Evolutionary conservation across 1,140 invertebrate species (phyloP).

Genomic region (Bilobella aurantiaca): DNA sequence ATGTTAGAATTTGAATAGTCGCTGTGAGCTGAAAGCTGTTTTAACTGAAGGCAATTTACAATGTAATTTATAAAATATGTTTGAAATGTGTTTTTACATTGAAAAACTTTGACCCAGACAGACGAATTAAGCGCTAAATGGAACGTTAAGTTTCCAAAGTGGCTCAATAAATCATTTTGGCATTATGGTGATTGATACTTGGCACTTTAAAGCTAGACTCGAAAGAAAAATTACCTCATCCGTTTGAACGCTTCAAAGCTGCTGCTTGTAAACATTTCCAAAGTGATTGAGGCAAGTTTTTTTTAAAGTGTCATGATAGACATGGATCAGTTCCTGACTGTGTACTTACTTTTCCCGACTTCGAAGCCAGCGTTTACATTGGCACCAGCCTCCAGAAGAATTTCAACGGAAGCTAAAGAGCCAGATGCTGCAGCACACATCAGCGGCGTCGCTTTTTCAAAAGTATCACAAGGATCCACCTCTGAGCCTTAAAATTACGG

Average conservation of each 20-base stretch:
- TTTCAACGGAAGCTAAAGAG: slow-evolving; percentile 8
- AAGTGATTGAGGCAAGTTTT: neutral
- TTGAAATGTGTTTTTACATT: neutral
- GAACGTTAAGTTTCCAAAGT: too few species aligned
- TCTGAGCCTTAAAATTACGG: slow-evolving; percentile 44
- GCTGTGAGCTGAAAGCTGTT: too few species aligned
- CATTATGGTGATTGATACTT: too few species aligned
- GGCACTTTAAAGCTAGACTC: too few species aligned
- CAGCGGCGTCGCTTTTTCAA: slow-evolving; percentile 56
- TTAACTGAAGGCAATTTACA: too few species aligned
- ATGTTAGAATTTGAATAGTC: neutral
- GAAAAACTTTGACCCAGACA: neutral
- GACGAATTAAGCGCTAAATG: too few species aligned
- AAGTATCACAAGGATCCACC: slow-evolving; percentile 55
- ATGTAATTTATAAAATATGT: too few species aligned
- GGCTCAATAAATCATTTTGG: too few species aligned
- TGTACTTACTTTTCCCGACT: slow-evolving; percentile 20
- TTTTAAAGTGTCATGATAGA: neutral
- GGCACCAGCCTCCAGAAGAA: slow-evolving; percentile 25
- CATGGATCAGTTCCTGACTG: neutral
- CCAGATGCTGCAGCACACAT: slow-evolving; percentile 24
- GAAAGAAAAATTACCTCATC: too few species aligned
- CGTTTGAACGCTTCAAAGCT: neutral
- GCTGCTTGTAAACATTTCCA: neutral
- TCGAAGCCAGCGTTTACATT: slow-evolving; percentile 31